Conservation (phyloP, 23 tunicate genomes). For the Corella eumyota region DNA sequence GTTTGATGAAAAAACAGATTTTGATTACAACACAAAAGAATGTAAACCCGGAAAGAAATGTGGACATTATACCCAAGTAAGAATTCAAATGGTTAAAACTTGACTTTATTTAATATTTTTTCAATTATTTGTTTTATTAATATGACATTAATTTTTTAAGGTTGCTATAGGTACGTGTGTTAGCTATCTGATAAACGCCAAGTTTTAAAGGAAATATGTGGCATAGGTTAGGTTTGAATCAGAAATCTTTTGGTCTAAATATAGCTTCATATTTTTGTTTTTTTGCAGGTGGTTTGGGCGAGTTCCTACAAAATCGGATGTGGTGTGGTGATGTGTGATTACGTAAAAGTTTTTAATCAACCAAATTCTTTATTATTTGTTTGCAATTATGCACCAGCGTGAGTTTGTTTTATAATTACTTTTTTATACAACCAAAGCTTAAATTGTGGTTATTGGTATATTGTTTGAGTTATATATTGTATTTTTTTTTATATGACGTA, state of each 20-base stretch:
- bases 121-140: neutral
- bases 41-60: constrained; percentile 33
- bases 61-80: constrained; percentile 70
- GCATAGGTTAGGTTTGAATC: too few relatives aligned
- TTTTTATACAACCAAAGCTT: neutral
- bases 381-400: constrained; percentile 72
- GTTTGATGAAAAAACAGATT: constrained; percentile 47
- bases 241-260: neutral
- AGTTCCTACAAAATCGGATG: constrained; percentile 53
- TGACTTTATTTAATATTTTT: neutral
- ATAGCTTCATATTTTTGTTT: neutral
- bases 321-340: constrained; percentile 34
- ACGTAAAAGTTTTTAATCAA: constrained; percentile 16
- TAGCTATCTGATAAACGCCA: too few relatives aligned
- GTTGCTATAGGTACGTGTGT: too few relatives aligned
- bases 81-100: neutral
- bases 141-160: neutral
- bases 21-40: constrained; percentile 12
- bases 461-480: neutral
- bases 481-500: neutral
- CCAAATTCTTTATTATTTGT: constrained; percentile 28
- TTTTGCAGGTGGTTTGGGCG: constrained; percentile 46
- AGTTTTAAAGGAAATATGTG: too few relatives aligned
- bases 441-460: neutral
- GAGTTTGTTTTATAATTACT: constrained; percentile 12